Percentiles rank a stretch among this genome's conserved stretches.
Evolutionary conservation across 2,113 vertebrate species (phyloP).

Genomic region (Eptesicus fuscus): DNA sequence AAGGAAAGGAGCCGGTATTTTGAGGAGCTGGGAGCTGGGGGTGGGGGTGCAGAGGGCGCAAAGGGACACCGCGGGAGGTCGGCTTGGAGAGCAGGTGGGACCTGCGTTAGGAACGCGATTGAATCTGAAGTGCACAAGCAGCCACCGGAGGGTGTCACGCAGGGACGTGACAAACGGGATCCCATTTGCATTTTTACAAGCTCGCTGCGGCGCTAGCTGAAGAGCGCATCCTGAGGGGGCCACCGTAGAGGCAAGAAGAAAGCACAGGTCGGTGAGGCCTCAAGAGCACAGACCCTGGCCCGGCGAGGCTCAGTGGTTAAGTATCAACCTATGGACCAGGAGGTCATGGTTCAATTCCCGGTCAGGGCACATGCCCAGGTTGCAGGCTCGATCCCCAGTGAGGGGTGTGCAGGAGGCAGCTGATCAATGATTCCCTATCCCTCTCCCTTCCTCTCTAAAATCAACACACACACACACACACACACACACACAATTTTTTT

Average conservation of each 20-base stretch:
- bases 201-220: neutral
- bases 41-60: neutral
- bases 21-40: neutral
- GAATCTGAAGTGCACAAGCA: fast-evolving
- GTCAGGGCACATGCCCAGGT: too few relatives aligned
- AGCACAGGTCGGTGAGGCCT: fast-evolving
- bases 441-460: too few relatives aligned
- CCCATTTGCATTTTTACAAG: neutral
- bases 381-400: too few relatives aligned
- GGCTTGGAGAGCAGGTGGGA: too few relatives aligned
- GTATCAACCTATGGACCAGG: too few relatives aligned
- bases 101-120: neutral
- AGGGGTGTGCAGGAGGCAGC: too few relatives aligned
- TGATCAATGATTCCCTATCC: too few relatives aligned
- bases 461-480: too few relatives aligned
- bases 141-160: neutral
- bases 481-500: too few relatives aligned
- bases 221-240: neutral
- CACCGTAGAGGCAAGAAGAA: neutral
- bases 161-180: neutral
- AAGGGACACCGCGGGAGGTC: neutral
- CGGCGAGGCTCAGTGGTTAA: too few relatives aligned
- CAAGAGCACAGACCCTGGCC: neutral
- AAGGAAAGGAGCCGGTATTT: neutral
- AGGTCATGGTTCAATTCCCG: too few relatives aligned